These are phyloP conservation scores for Cephalopachus bancanus DNA, from an alignment of 2,797 vertebrate species.

Conservation along the genomic window DNA sequence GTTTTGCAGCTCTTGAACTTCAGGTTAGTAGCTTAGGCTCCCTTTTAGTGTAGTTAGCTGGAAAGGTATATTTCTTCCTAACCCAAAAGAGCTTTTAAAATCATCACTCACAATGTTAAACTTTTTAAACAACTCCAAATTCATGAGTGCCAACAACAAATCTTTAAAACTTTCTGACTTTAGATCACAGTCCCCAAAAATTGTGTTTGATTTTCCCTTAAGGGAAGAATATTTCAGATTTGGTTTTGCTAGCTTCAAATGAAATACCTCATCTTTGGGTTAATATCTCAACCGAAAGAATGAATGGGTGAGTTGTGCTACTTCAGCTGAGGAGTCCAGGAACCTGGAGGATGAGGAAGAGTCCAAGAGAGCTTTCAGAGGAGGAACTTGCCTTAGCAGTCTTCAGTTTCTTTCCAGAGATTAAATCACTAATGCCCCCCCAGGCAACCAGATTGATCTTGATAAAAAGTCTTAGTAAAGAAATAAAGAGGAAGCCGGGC, in stretches of 20 bases:
- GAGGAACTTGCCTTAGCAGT: background rate
- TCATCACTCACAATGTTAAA: background rate
- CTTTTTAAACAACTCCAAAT: background rate
- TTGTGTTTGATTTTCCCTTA: background rate
- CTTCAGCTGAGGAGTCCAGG: background rate
- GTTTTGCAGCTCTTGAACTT: background rate
- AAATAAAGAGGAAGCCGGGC: background rate
- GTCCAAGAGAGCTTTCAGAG: background rate
- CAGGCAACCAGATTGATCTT: background rate
- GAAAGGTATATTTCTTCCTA: background rate
- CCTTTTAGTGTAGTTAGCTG: background rate
- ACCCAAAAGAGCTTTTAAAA: background rate
- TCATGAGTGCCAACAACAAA: background rate
- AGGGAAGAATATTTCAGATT: background rate
- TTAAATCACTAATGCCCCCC: background rate
- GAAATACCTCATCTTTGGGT: background rate
- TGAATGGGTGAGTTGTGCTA: background rate
- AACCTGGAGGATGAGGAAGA: fast-evolving
- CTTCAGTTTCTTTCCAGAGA: background rate
- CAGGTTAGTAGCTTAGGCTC: background rate
- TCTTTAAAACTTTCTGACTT: background rate
- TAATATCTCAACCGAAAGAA: background rate
- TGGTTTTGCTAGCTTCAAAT: background rate
- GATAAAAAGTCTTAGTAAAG: conserved; percentile 7
- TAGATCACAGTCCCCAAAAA: background rate